Conservation (phyloP, 1,140 invertebrate genomes). For the Charaxes varanes region DNA sequence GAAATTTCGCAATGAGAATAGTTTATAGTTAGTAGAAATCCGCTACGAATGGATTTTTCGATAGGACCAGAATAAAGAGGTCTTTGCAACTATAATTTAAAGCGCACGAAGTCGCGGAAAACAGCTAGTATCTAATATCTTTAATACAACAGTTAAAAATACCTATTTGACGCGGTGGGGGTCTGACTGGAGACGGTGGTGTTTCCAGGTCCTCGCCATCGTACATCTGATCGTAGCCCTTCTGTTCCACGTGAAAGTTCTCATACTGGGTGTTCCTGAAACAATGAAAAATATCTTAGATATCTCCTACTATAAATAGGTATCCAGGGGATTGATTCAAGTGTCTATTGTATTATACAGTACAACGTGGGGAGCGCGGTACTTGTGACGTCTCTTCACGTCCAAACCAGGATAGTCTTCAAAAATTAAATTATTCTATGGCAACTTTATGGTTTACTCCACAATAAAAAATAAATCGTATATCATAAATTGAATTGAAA, state of each 20-base stretch:
- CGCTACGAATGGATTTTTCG: too few species aligned
- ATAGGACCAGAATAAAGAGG: too few species aligned
- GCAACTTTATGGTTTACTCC: not conserved
- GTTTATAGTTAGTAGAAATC: too few species aligned
- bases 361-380: not conserved
- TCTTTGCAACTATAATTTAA: too few species aligned
- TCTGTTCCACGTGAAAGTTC: slow-evolving; percentile 70
- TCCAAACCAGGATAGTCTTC: not conserved
- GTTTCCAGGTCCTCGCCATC: slow-evolving; percentile 78
- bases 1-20: too few species aligned
- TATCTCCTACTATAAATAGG: not conserved
- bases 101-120: too few species aligned
- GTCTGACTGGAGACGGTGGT: slow-evolving; percentile 82
- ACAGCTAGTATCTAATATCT: too few species aligned
- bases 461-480: not conserved
- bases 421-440: not conserved
- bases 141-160: too few species aligned
- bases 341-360: slow-evolving; percentile 1
- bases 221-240: slow-evolving; percentile 71
- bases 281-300: slow-evolving; percentile 26
- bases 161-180: slow-evolving; percentile 86
- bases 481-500: not conserved
- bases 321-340: not conserved
- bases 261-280: slow-evolving; percentile 71
- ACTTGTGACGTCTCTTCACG: not conserved